Evolutionary conservation across 2,888 invertebrate genomes (phyloP), one percentile per base, ranked within the genome.

Genomic region (Petrolisthes cinctipes): DNA sequence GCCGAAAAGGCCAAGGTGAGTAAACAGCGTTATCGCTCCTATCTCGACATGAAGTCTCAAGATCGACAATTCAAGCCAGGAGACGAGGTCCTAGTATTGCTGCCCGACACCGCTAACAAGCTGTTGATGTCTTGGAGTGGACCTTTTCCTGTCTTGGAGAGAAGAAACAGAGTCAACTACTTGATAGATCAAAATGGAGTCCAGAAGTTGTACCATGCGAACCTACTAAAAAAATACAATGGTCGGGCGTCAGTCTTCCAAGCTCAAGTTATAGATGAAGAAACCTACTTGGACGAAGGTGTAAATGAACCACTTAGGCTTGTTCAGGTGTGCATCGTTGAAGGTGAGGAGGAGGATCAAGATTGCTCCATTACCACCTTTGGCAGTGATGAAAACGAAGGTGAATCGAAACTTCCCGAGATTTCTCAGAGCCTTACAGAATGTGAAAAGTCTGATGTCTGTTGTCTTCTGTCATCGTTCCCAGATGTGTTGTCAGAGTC

Each of bases 61-160:
- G 57, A 71, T 17, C 14, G 73, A 9, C n/a, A 61, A 5, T 83
- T 75, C n/a, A n/a, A 53, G 71, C 54, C 23, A 6, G 83, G 23
- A 9, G 83, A 83, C 56, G 20, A 73, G 54, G 83, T 86, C 0
- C 61, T 82, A 7, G 57, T 81, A 1, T 51, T 86, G 6, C 61
- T 86, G n/a, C 86, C 82, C 37, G 76, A 76, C 17, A n/a, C 14
- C n/a, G 23, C n/a, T 11, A 68, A 81, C 53, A 85, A 68, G 20
- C 23, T 85, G 5, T 23, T 85, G 17, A 53, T 85, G 14, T 68
- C 80, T 66, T 80, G 85, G 85, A 57, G 23, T 54, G 85, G 80
- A 2, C 85, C 80, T 4, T 85, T 53, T 14, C 57, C 61, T 4
- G 85, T 85, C 6, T 9, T 85, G n/a, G 66, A 79, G 37, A 79